Evolutionary conservation across 2,797 vertebrate species (phyloP), one percentile per base, ranked within the genome.

Genomic region (Balearica regulorum): DNA sequence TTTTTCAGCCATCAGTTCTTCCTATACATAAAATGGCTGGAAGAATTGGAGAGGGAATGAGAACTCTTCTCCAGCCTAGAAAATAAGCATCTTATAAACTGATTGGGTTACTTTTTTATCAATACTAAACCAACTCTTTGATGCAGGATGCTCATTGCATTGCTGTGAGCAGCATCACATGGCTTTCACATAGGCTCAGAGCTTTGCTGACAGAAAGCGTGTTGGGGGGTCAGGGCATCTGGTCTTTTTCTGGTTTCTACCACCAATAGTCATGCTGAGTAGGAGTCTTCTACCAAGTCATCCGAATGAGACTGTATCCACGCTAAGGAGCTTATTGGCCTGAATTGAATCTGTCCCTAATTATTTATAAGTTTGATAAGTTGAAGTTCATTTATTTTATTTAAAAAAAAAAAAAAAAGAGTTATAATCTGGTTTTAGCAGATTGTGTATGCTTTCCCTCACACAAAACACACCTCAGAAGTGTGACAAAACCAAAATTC

Each of bases 391-490:
- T 55, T 11, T 54, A 33, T 89, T 73, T 81, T 37, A 58, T 46
- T 37, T 14, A 28, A 57, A 16, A n/a, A 46, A 1, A 24, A 35
- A 20, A 7, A 1, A 1, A 24, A 35, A 20, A 7, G 1, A 29
- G 2, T 53, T 60, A 41, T 61, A 66, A 10, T 15, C 7, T 73
- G 6, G 1, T 80, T 91, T 76, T 71, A 57, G 58, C 10, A 70
- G 25, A 57, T 5, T 37, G 11, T 54, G 10, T 29, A 8, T 61
- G 13, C 15, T 83, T 79, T 69, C 21, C 7, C 6, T 46, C 20
- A 64, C 12, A 29, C 4, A 88, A 80, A 85, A 69, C 24, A 55
- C 8, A 62, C 13, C 5, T 83, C n/a, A 81, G 35, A 83, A 84
- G 10, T 65, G 33, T 87, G 68, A 77, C 24, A 81, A 83, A 91